phyloP scores from a whole-genome alignment of 2,797 vertebrate species.

The Tenualosa ilisha region DNA sequence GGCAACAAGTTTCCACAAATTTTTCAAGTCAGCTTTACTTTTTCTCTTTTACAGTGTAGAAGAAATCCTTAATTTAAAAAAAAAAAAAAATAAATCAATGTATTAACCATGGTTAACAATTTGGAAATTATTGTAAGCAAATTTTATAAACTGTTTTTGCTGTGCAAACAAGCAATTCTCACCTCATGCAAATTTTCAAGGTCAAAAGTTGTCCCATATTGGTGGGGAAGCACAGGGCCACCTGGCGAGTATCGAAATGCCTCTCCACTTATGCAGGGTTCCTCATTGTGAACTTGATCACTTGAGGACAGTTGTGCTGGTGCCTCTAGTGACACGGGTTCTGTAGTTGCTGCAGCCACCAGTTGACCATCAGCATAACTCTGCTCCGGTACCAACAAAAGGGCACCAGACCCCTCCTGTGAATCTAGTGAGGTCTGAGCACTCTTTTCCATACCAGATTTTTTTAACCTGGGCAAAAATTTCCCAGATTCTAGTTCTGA shows the following conservation, averaged over 20 bases:
- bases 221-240: slow-evolving; percentile 72
- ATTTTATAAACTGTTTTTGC: no score
- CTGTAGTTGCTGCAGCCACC: slow-evolving; percentile 68
- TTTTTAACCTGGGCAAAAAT: slow-evolving; percentile 95
- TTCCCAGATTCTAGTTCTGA: slow-evolving; percentile 98
- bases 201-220: slow-evolving; percentile 80
- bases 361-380: slow-evolving; percentile 87
- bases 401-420: slow-evolving; percentile 87
- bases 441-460: slow-evolving; percentile 99
- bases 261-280: slow-evolving; percentile 76
- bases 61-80: no score
- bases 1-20: no score
- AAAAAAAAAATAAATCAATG: no score
- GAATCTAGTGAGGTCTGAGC: slow-evolving; percentile 99
- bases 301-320: slow-evolving; percentile 58
- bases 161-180: slow-evolving; percentile 51
- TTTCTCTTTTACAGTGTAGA: no score
- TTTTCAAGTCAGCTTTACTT: no score
- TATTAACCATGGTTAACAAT: no score
- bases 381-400: slow-evolving; percentile 80
- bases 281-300: slow-evolving; percentile 78
- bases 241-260: slow-evolving; percentile 79
- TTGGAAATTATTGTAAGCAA: no score
- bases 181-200: slow-evolving; percentile 86
- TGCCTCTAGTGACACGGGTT: slow-evolving; percentile 72